A percentile compares a stretch with the other conserved stretches of the same genome.
Conservation (phyloP, 2,888 invertebrate species). For the Callyntrura guangdongensis region DNA sequence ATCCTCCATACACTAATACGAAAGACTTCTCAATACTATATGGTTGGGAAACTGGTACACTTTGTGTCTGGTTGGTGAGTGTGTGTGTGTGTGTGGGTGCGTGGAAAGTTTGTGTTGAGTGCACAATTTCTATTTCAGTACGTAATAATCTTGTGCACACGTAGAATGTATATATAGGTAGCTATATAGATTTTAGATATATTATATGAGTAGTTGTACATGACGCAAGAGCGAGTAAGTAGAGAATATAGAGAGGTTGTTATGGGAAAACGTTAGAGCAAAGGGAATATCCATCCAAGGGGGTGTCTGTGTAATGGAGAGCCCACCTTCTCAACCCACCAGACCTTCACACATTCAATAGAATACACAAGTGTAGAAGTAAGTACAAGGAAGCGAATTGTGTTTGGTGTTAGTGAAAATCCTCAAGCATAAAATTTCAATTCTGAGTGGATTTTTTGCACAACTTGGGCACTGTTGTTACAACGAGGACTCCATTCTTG, state of each 20-base stretch:
- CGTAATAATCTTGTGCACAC: neutral
- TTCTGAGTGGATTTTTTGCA: constrained; percentile 83
- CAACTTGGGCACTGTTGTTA: constrained; percentile 80
- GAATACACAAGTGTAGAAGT: constrained; percentile 76
- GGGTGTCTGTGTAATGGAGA: constrained; percentile 55
- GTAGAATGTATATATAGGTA: neutral
- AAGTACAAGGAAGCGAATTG: constrained; percentile 76
- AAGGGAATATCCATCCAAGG: constrained; percentile 5
- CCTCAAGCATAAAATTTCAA: constrained; percentile 83
- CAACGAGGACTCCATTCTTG: constrained; percentile 81
- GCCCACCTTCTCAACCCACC: constrained; percentile 76
- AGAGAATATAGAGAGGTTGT: neutral
- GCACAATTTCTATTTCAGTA: neutral
- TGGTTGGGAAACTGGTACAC: neutral
- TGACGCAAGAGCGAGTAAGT: neutral
- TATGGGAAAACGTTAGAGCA: no score
- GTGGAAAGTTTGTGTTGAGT: neutral
- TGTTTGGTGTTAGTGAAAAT: constrained; percentile 83
- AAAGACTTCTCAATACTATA: neutral
- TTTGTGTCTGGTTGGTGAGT: neutral
- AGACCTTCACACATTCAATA: constrained; percentile 73
- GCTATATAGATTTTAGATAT: neutral
- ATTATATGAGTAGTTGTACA: neutral
- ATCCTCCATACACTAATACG: neutral
- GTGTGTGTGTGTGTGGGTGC: no score